Conservation (phyloP, 1,140 invertebrate genomes). For the Eumaeus atala region DNA sequence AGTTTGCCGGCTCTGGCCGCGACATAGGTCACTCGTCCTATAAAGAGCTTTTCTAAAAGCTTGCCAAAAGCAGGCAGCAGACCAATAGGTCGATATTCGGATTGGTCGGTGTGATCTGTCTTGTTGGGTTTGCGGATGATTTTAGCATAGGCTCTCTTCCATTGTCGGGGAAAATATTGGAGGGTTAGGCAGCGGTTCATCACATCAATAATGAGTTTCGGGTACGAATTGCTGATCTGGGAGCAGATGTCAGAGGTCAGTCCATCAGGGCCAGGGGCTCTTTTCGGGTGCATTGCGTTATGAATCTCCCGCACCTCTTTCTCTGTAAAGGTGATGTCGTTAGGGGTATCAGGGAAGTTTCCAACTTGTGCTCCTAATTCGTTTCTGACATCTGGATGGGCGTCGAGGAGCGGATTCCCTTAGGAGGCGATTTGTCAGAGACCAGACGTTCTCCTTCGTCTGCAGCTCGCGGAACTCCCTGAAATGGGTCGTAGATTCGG, state of each 20-base stretch:
- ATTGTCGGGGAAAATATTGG: conserved; percentile 2
- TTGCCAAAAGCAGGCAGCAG: too few relatives aligned
- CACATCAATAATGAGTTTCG: conserved; percentile 19
- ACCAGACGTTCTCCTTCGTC: conserved; percentile 23
- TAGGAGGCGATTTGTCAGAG: conserved; percentile 21
- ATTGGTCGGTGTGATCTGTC: too few relatives aligned
- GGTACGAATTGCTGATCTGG: conserved; percentile 10
- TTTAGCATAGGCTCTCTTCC: conserved; percentile 13
- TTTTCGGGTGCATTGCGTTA: conserved; percentile 22
- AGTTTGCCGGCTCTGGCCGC: too few relatives aligned
- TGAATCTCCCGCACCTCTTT: conserved; percentile 21
- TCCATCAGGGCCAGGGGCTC: conserved; percentile 25
- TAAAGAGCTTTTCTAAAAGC: too few relatives aligned
- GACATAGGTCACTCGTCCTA: too few relatives aligned
- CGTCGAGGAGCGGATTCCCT: neutral
- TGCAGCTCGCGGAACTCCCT: conserved; percentile 19
- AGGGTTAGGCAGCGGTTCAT: conserved; percentile 16
- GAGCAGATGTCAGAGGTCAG: conserved; percentile 30
- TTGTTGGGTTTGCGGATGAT: conserved; percentile 18
- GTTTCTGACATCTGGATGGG: conserved; percentile 18
- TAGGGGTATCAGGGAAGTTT: neutral
- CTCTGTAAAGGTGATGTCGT: conserved; percentile 15
- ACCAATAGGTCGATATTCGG: too few relatives aligned
- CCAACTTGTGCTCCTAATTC: neutral
- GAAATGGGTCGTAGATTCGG: conserved; percentile 14